Evolutionary conservation across 2,888 invertebrate genomes (phyloP), one percentile per base, ranked within the genome.

Genomic region (Orthosia cruda): DNA sequence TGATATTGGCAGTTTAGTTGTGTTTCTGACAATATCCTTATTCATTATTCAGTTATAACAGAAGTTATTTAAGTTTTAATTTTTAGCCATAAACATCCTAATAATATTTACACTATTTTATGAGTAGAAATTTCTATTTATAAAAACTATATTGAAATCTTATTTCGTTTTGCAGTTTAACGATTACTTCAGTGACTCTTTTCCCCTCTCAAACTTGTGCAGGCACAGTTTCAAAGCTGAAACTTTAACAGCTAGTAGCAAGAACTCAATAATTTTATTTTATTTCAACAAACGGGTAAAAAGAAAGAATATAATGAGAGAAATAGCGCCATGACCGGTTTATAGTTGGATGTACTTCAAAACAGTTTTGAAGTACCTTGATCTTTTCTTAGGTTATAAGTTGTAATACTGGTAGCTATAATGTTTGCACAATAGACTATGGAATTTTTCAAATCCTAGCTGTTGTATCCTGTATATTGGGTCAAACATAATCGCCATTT

Each of bases 231-330:
- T 66, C 45, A 69, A 62, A 81, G 77, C 57, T 69, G 20, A 77
- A 80, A 81, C 68, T 80, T 80, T 77, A 57, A 64, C 77, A 71
- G 55, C 81, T 50, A 47, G 32, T 59, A 49, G 45, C 71, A 23
- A 32, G 26, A 69, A 72, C 65, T 80, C 55, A 57, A 82, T 73
- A 65, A 82, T 80, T 80, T 77, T 77, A 81, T 80, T 80, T 81
- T 73, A 80, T 77, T 71, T 72, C 52, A 55, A 54, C 52, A 72
- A 40, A 65, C 20, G 40, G 18, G n/a, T 64, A 59, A 54, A 59
- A 58, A 64, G 49, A 49, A 49, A 64, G 54, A 65, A 68, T 57
- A 47, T 69, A 74, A 64, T 73, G 13, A 20, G 26, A 47, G 63
- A 49, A 75, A 69, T 50, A 18, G 18, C 12, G 49, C 54, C 47